These are phyloP conservation scores for Adrianichthys oophorus DNA, from an alignment of 2,797 vertebrate species.

Conservation along the genomic window DNA sequence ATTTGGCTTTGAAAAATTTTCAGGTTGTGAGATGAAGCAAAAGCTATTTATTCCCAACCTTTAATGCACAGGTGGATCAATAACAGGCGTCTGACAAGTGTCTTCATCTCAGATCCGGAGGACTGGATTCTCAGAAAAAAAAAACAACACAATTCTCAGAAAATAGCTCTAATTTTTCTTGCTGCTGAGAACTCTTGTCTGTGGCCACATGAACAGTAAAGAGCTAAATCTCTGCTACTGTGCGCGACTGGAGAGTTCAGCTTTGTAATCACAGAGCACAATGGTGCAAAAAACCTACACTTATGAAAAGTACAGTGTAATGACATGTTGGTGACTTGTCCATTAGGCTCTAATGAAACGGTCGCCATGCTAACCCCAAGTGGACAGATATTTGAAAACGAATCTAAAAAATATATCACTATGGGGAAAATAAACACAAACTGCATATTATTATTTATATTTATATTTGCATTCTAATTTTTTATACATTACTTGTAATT, in stretches of 20 bases:
- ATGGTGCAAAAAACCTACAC: constrained; percentile 48
- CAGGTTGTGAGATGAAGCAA: constrained; percentile 33
- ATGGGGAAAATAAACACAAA: neutral
- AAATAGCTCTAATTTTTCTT: constrained; percentile 9
- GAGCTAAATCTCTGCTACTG: constrained; percentile 23
- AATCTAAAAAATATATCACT: constrained; percentile 1
- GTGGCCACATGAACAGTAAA: constrained; percentile 37
- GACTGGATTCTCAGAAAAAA: neutral
- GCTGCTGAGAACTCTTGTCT: constrained; percentile 16
- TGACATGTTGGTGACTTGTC: constrained; percentile 27
- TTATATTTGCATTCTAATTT: no score
- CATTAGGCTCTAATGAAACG: constrained; percentile 46
- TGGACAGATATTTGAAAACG: constrained; percentile 3
- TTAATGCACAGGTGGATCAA: constrained; percentile 13
- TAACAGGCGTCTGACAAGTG: constrained; percentile 17
- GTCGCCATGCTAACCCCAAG: constrained; percentile 56
- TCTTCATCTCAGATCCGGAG: constrained; percentile 6
- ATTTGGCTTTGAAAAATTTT: constrained; percentile 32
- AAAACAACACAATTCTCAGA: constrained; percentile 10
- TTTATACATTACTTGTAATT: no score
- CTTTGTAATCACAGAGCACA: constrained; percentile 53
- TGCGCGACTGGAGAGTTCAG: constrained; percentile 11
- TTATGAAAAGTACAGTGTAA: constrained; percentile 51
- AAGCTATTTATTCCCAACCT: constrained; percentile 46
- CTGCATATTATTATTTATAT: no score